Base-by-base conservation (phyloP, 2,888 invertebrate species). In the Drosophila atripex region DNA sequence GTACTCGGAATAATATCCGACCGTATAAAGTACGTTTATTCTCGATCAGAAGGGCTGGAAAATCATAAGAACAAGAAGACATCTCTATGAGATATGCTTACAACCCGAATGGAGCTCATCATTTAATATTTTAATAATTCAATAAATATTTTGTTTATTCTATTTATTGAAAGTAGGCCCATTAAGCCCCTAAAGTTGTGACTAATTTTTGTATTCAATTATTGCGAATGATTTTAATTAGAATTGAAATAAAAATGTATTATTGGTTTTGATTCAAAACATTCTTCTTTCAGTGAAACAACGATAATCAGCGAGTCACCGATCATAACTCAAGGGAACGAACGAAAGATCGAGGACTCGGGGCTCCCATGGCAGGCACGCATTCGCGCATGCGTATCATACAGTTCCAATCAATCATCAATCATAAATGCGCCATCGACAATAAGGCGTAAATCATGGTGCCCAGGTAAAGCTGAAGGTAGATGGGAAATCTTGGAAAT, bases 301-400 rank as follows among this genome's bases (percentile, higher is more conserved):
- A 1, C 12, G 21, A 45, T 49, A 8, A 45, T 66, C 49, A n/a
- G 21, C 43, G 18, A 54, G 3, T 21, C 30, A 11, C 25, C 28
- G 64, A 64, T 70, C 77, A 73, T 76, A 77, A 77, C 69, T 77
- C 61, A 73, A 55, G 25, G 47, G 50, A 4, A 23, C 39, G 50
- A 57, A 23, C 55, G 18, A 38, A 53, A 50, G 35, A 45, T 25
- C 38, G 47, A 54, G 45, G 43, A 55, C 56, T 35, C 2, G 38
- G 43, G 38, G 32, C 53, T 43, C 49, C 75, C 77, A 86, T 79
- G 73, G 51, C 54, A 74, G 73, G 70, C 82, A 86, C 86, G 84
- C 82, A 82, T 82, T 86, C 86, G 86, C 86, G 86, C 86, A 82
- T 82, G 82, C 82, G 82, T 82, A 82, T 86, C 86, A 83, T 75